Base-by-base conservation (phyloP, 1,140 invertebrate species). In the Cotesia vestalis region DNA sequence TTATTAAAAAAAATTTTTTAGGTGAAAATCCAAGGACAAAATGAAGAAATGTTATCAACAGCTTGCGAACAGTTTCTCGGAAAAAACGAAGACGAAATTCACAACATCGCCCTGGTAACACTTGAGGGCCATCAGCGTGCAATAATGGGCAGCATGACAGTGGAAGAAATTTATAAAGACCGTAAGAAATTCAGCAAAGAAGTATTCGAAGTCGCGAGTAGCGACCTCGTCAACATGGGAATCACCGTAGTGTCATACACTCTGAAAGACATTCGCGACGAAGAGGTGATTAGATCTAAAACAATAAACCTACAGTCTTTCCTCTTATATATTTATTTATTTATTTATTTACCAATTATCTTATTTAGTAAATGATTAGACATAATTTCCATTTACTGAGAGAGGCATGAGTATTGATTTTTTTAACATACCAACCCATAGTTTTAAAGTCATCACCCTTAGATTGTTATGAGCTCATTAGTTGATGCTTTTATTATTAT, bases 121-220 rank as follows among this genome's bases (percentile, higher is more conserved):
- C 87, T 99, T 20, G 97, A 99, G 88, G 97, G 97, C 75, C 97
- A 99, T 86, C 97, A 99, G 87, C 88, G 97, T 76, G 97, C 97
- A 72, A 99, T 99, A 71, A 99, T 99, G 97, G 97, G 97, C 6
- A 96, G 95, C 74, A 99, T 99, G 97, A 98, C 96, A 46, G 97
- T 99, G 9, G 97, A 98, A 91, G 97, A 99, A 89, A 99, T 99
- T 82, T 99, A 99, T 86, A 98, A 98, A 86, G 97, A 99, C 84
- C 91, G 98, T 61, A 98, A 99, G 88, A 99, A 99, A 87, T 99
- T 99, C 87, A 98, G 96, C 75, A 98, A 98, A 85, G 95, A 98
- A 88, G 96, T 98, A 2, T 97, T 97, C 79, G 95, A 97, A 89
- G 95, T 96, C 8, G 94, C 94, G 8, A 97, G 96, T 17, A 96